These are phyloP conservation scores for Hystrix cristata DNA, from an alignment of 2,113 vertebrate species.

Conservation along the genomic window DNA sequence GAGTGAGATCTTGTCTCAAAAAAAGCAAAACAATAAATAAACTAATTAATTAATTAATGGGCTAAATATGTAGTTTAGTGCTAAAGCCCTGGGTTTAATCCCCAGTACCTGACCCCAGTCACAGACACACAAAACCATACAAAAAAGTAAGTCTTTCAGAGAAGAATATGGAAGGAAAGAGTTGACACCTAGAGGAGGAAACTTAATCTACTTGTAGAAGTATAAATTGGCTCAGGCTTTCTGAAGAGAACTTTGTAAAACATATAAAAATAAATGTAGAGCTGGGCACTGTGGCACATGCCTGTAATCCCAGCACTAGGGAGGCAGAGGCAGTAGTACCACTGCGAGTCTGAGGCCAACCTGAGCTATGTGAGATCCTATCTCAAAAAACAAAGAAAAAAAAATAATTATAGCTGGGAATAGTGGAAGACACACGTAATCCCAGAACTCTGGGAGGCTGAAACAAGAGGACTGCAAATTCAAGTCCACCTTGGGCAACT, in stretches of 20 bases:
- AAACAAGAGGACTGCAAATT: not conserved
- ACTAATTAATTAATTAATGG: too few relatives aligned
- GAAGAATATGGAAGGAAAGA: conserved; percentile 35
- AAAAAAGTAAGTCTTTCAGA: conserved; percentile 41
- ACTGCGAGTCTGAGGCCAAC: too few relatives aligned
- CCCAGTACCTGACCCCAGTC: too few relatives aligned
- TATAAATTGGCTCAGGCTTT: conserved; percentile 31
- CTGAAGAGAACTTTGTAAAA: conserved; percentile 37
- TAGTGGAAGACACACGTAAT: not conserved
- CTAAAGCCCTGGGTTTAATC: too few relatives aligned
- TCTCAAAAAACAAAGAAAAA: not conserved
- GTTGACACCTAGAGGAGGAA: not conserved
- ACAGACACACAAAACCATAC: too few relatives aligned
- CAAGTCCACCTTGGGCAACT: not conserved
- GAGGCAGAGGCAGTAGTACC: too few relatives aligned
- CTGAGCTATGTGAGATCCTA: too few relatives aligned
- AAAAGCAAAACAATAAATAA: not conserved
- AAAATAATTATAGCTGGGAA: not conserved
- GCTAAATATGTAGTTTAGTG: too few relatives aligned
- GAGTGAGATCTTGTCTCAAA: not conserved
- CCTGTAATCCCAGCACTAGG: too few relatives aligned
- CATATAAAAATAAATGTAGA: not conserved
- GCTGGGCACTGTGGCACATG: not conserved
- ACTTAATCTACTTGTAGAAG: not conserved
- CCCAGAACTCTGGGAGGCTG: not conserved